phyloP scores from a whole-genome alignment of 64 coral and sea anemone species.

The Montipora capricornis region DNA sequence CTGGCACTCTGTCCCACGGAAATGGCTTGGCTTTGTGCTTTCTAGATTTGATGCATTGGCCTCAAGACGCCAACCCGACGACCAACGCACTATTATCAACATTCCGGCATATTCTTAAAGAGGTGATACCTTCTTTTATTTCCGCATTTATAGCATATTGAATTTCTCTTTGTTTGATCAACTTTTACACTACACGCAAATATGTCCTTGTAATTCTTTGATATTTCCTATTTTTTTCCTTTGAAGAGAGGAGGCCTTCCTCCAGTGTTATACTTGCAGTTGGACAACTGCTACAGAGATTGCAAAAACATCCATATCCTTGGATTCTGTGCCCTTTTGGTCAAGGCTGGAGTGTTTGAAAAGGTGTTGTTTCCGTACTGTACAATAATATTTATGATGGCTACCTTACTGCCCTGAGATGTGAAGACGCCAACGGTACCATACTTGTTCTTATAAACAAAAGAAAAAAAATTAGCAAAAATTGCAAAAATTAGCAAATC shows the following conservation, averaged over 20 bases:
- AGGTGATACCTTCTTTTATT: slow-evolving; percentile 1
- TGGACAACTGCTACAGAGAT: slow-evolving; percentile 62
- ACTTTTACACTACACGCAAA: neutral
- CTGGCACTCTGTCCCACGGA: slow-evolving; percentile 44
- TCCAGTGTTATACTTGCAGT: slow-evolving; percentile 57
- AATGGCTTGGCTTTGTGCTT: slow-evolving; percentile 43
- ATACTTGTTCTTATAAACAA: no score
- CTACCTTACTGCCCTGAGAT: no score
- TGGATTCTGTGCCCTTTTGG: slow-evolving; percentile 60
- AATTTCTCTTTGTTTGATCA: neutral
- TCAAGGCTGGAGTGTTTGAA: slow-evolving; percentile 47
- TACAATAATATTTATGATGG: no score
- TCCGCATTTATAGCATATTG: no score
- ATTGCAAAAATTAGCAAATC: no score
- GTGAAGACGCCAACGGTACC: no score
- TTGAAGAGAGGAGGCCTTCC: slow-evolving; percentile 39
- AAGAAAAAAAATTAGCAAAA: no score
- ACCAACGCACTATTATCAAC: slow-evolving; percentile 18
- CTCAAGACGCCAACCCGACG: slow-evolving; percentile 52
- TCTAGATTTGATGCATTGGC: slow-evolving; percentile 55
- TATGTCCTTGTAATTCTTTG: neutral
- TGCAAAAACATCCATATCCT: slow-evolving; percentile 65
- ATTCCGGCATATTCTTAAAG: neutral
- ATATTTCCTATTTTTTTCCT: neutral
- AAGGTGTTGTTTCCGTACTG: slow-evolving; percentile 8